Conservation (phyloP, 2,797 vertebrate species). For the Chromis chromis region DNA sequence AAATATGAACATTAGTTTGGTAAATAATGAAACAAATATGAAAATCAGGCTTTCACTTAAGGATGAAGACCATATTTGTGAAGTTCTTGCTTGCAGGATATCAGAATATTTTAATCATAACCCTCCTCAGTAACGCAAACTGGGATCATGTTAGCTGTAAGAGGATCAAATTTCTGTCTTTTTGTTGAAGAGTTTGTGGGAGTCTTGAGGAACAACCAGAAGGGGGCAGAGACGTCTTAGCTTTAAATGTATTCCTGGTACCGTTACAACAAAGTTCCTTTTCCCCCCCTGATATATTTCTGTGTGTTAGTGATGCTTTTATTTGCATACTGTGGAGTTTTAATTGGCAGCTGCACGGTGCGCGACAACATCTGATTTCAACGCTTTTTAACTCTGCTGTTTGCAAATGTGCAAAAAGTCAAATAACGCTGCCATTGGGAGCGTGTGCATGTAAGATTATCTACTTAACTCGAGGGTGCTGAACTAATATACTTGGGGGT, state of each 20-base stretch:
- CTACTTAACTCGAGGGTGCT: conserved; percentile 28
- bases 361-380: neutral
- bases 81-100: neutral
- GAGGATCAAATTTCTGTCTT: neutral
- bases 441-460: conserved; percentile 21
- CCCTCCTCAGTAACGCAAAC: no score
- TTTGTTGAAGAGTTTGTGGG: neutral
- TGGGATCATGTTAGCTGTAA: neutral
- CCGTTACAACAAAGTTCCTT: no score
- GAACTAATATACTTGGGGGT: conserved; percentile 27
- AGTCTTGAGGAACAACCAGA: conserved; percentile 46
- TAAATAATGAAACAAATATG: neutral
- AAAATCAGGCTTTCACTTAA: neutral
- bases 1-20: no score
- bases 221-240: conserved; percentile 65
- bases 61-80: neutral
- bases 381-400: neutral
- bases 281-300: no score
- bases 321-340: neutral
- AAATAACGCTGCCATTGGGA: conserved; percentile 6
- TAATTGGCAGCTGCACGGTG: neutral
- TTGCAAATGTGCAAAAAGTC: conserved; percentile 16
- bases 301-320: neutral
- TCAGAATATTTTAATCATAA: neutral
- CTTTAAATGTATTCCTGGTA: neutral